Conservation (phyloP, 2,113 vertebrate species). For the Sardina pilchardus region DNA sequence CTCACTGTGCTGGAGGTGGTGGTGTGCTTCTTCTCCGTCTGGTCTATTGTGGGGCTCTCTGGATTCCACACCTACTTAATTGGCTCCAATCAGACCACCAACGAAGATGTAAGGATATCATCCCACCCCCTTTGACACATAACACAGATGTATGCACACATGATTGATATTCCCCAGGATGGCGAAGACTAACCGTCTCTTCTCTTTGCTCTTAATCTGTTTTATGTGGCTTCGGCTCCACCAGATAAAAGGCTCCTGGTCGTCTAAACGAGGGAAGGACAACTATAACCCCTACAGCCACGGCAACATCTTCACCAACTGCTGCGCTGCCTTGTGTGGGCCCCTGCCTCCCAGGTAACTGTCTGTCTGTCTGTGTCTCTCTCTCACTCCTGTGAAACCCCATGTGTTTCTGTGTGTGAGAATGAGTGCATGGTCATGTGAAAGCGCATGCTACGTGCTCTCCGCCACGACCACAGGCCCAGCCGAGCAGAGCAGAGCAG, state of each 20-base stretch:
- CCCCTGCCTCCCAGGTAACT: slow-evolving; percentile 92
- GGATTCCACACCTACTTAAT: slow-evolving; percentile 98
- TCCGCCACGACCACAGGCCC: background rate
- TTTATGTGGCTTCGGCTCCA: slow-evolving; percentile 52
- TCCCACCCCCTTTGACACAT: background rate
- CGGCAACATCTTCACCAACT: slow-evolving; percentile 94
- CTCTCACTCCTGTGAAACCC: background rate
- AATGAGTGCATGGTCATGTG: background rate
- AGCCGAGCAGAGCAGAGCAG: background rate
- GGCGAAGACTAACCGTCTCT: background rate
- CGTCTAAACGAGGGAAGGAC: slow-evolving; percentile 96
- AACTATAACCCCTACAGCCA: slow-evolving; percentile 98
- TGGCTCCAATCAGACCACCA: slow-evolving; percentile 99
- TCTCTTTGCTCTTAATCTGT: background rate
- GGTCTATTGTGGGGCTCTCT: slow-evolving; percentile 97
- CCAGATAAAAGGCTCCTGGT: slow-evolving; percentile 99
- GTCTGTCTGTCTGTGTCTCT: slow-evolving; percentile 16
- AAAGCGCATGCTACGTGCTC: background rate
- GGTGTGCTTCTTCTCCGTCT: slow-evolving; percentile 98
- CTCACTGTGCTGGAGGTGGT: slow-evolving; percentile 94
- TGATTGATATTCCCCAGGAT: background rate
- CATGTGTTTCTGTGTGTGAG: background rate
- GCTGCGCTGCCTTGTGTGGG: slow-evolving; percentile 94
- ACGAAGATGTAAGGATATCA: slow-evolving; percentile 92
- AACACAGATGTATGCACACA: background rate